Evolutionary conservation across 2,888 invertebrate genomes (phyloP), one percentile per base, ranked within the genome.

Genomic region (Bugulina stolonifera): DNA sequence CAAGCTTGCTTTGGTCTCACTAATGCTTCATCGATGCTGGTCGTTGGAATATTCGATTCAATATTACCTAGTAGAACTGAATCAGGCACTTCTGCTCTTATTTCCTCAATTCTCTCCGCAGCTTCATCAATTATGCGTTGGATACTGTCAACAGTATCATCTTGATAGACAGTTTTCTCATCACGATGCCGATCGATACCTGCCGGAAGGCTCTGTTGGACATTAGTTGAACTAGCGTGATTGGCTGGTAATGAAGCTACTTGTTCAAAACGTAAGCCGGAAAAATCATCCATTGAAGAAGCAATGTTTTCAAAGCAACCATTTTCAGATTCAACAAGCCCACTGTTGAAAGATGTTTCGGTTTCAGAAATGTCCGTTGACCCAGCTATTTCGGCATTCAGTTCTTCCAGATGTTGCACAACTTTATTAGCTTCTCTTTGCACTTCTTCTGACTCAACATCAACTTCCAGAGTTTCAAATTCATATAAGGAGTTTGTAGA

Each of bases 391-490:
- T 43, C 18, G 32, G 22, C 64, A 25, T 27, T 27, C 32, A 64
- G 32, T 64, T 22, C 64, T 34, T 64, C 64, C 32, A 64, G 34
- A 10, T 64, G 64, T 34, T 64, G 27, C 64, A 64, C 64, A 64
- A 64, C 64, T 34, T 64, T 64, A n/a, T 64, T 27, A 14, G 64
- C 64, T 32, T 64, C 64, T n/a, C 27, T 27, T 64, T 64, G 64
- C 2, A 64, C 25, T 64, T 64, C 64, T 64, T 64, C 64, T 5
- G 52, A 27, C 52, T 70, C 70, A 54, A 29, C 70, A 25, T 70
- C 70, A 2, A 43, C 27, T 54, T 70, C 70, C 3, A 70, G 32
- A 2, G 70, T 43, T 70, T 70, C 70, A 54, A 70, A 70, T 25
- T 70, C 70, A n/a, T 3, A 35, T 25, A 70, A 29, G 10, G 64